Evolutionary conservation across 2,113 vertebrate genomes (phyloP), one percentile per base, ranked within the genome.

Genomic region (Serilophus lunatus): DNA sequence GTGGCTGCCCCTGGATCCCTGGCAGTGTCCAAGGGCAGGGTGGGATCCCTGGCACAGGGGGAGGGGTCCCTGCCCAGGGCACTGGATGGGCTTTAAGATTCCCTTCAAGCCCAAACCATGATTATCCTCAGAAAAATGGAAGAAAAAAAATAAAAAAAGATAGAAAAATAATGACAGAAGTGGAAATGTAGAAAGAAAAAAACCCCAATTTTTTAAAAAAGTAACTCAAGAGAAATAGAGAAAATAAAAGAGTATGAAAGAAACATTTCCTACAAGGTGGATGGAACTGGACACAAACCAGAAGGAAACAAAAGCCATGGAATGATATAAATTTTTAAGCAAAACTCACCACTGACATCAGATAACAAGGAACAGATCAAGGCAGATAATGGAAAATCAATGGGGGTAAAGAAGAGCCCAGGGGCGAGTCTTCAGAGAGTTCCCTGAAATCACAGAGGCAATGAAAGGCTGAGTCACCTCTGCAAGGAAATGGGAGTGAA

Each of bases 371-470:
- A 85, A 35, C 14, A 40, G 45, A 40, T 74, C 54, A 71, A 78
- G 51, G 11, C 53, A 49, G 60, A 54, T 71, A 87, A 85, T 82
- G 75, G 85, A 60, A 91, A 91, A 94, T 91, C 92, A 94, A 28
- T 87, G 66, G 14, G 70, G 69, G 70, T 33, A 47, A 44, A 66
- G 54, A 45, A 45, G 59, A 71, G 12, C 18, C 51, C 51, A 23
- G 80, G 68, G 78, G 64, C 3, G 9, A 31, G 18, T 59, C 23
- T 78, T 28, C 38, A 66, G 51, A 57, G 72, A 66, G 24, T 13
- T 85, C 49, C 35, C 38, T 84, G 77, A 51, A 70, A 68, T n/a
- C 36, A 26, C 42, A 33, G 60, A 13, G 35, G 65, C 28, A 40
- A 22, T 49, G 40, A 59, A n/a, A 25, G 36, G 35, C 76, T 66